A percentile compares a stretch with the other conserved stretches of the same genome.
phyloP scores from a whole-genome alignment of 2,797 vertebrate species.

The Poeciliopsis gracilis region DNA sequence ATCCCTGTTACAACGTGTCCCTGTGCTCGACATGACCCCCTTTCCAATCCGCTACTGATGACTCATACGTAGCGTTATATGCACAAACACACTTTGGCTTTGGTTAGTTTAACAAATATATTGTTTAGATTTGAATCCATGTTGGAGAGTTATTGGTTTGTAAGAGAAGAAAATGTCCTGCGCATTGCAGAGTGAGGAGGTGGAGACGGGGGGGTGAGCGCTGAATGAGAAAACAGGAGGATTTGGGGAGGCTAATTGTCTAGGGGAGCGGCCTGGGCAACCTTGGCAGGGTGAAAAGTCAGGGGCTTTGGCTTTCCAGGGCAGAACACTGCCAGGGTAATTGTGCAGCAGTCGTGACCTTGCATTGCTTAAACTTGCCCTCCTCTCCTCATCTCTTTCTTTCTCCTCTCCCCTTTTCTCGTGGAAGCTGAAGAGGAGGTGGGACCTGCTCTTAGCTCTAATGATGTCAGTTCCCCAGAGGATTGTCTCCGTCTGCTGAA shows the following conservation, averaged over 20 bases:
- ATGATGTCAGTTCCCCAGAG: slow-evolving; percentile 79
- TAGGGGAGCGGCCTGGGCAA: slow-evolving; percentile 55
- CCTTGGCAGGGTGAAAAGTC: slow-evolving; percentile 70
- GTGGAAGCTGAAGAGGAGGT: slow-evolving; percentile 59
- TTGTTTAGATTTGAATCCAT: background rate
- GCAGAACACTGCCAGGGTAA: slow-evolving; percentile 61
- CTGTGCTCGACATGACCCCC: background rate
- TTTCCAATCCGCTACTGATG: background rate
- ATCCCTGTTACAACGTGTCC: background rate
- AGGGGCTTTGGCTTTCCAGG: slow-evolving; percentile 63
- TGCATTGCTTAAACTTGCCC: slow-evolving; percentile 67
- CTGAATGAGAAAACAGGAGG: slow-evolving; percentile 56
- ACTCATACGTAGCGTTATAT: background rate
- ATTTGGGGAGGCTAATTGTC: slow-evolving; percentile 68
- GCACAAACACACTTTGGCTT: background rate
- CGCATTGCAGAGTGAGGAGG: slow-evolving; percentile 14
- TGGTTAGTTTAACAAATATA: background rate
- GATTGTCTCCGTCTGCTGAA: slow-evolving; percentile 68
- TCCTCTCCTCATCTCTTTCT: slow-evolving; percentile 48
- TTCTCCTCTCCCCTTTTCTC: slow-evolving; percentile 40
- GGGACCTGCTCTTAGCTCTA: slow-evolving; percentile 69
- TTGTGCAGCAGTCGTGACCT: slow-evolving; percentile 77
- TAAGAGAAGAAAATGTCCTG: slow-evolving; percentile 13
- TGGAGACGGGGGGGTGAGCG: slow-evolving; percentile 14
- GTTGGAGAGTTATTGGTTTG: background rate